phyloP scores from a whole-genome alignment of 2,797 vertebrate genomes.

The Melanotaenia trifasciata region DNA sequence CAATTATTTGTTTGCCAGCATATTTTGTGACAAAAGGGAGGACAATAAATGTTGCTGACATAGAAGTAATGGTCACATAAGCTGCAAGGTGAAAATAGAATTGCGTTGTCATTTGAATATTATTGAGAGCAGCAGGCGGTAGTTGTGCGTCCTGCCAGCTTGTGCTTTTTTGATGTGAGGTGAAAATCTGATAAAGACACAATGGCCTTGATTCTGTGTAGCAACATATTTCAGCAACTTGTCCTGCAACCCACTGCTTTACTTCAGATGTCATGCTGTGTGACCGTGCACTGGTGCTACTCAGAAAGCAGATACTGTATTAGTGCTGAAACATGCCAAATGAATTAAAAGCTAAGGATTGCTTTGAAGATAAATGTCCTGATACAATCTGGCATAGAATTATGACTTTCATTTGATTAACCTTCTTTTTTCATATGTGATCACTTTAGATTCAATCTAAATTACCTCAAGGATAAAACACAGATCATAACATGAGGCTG shows the following conservation, averaged over 20 bases:
- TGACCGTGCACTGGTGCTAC: constrained; percentile 45
- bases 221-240: constrained; percentile 45
- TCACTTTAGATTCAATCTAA: constrained; percentile 68
- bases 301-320: constrained; percentile 70
- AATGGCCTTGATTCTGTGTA: constrained; percentile 40
- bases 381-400: constrained; percentile 66
- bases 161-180: constrained; percentile 37
- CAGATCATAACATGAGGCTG: background rate
- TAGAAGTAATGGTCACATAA: constrained; percentile 54
- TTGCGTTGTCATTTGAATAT: constrained; percentile 63
- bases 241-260: constrained; percentile 62
- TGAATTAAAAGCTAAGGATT: constrained; percentile 65
- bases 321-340: constrained; percentile 76
- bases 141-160: constrained; percentile 16
- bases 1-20: constrained; percentile 51
- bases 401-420: constrained; percentile 61
- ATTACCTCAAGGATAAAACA: constrained; percentile 10
- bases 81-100: constrained; percentile 74
- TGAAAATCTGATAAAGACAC: constrained; percentile 34
- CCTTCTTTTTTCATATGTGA: constrained; percentile 61
- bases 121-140: constrained; percentile 55
- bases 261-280: constrained; percentile 53
- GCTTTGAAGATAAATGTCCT: constrained; percentile 55
- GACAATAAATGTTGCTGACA: constrained; percentile 68
- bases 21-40: constrained; percentile 36